Base-by-base conservation (phyloP, 1,140 invertebrate species). In the Littorina saxatilis region DNA sequence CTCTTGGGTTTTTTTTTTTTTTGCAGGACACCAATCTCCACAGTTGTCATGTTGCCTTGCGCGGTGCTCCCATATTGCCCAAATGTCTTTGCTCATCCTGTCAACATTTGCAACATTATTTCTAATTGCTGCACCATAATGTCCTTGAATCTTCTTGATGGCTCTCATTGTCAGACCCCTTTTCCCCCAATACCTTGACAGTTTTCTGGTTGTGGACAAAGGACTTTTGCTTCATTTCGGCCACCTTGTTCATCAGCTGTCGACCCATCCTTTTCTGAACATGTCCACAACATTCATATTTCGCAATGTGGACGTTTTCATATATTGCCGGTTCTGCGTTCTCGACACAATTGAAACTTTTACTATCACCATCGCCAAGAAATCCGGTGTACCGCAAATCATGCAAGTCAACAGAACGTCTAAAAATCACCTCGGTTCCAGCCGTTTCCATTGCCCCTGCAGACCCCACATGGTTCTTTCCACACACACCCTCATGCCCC, bases 81-180 rank as follows among this genome's bases (percentile, higher is more conserved):
- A 74, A 32, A 83, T 66, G 35, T 70, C 55, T 29, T 23, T 73
- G 50, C 40, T 47, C 78, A 83, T 83, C n/a, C 32, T n/a, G 9
- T 37, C 32, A 9, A 79, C 47, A 61, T 82, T 52, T 2, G 32
- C 47, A 2, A n/a, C 11, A 43, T 82, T 77, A 1, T 73, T 75
- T 29, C 82, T 73, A 20, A 83, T 83, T 7, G 82, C 82, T 15
- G 52, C 82, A 7, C 78, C 82, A 83, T 83, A 83, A 66, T 83
- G 82, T 29, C 82, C 78, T 47, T 83, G 82, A 20, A 80, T 83
- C 5, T 40, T 40, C 68, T 40, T 39, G 9, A 72, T 72, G 39
- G 68, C 68, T 27, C n/a, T 72, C 13, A 9, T 40, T 5, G 61
- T 63, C 27, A 63, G 27, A 9, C 61, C 61, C 37, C 23, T 72